Evolutionary conservation across 2,113 vertebrate species (phyloP), one percentile per base, ranked within the genome.

Genomic region (Neolamprologus devosi): DNA sequence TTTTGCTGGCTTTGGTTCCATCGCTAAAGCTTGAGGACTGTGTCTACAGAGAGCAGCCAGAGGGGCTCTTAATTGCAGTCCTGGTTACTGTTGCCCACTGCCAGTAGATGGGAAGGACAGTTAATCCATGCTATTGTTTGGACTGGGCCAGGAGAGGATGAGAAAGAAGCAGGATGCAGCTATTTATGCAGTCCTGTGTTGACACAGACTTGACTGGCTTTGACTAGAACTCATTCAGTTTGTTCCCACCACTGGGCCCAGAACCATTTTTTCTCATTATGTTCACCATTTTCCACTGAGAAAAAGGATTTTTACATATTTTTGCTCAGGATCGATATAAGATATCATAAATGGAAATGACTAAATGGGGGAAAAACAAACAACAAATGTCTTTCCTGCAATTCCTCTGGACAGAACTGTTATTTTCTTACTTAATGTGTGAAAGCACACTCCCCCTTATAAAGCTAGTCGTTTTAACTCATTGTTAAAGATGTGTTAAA

Each of bases 101-200:
- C 54, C 60, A 84, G 81, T 70, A 68, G 79, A 89, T 86, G 86
- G 80, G 85, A 85, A 84, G 91, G 87, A 91, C 87, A 87, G 89
- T 93, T 95, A 93, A 94, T 94, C 94, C 86, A 70, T 82, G 90
- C 82, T 89, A 53, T 89, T 93, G 92, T 94, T 95, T 95, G 88
- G 75, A 83, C 84, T 85, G 83, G 87, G 87, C 79, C 68, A 79
- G 35, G 60, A 89, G 80, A 83, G 87, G 80, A 88, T 80, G 84
- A 85, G 81, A 75, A 57, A 17, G 30, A 81, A 81, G 91, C 60
- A 85, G 82, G 89, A 89, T 89, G 63, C 85, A 45, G 91, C 21
- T 37, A 83, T 82, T 82, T 82, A 81, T 79, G 53, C 81, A 86
- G 84, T 54, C 60, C 78, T n/a, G n/a, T 84, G 75, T 82, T 90